Conservation (phyloP, 2,888 invertebrate genomes). For the Acleris laterana region DNA sequence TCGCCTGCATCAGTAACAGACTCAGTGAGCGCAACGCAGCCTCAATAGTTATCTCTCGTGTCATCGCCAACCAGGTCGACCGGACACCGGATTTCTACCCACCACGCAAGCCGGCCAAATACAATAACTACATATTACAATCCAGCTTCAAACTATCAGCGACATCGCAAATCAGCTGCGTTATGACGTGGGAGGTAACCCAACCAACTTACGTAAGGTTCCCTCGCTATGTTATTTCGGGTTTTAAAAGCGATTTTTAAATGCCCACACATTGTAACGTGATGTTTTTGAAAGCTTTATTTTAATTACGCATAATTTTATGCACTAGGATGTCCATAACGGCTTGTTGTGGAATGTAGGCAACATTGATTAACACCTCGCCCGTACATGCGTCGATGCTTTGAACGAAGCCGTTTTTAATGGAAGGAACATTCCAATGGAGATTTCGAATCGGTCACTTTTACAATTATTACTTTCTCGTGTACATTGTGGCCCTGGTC, state of each 20-base stretch:
- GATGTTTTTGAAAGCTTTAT: constrained; percentile 37
- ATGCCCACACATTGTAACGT: constrained; percentile 29
- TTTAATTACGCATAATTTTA: constrained; percentile 32
- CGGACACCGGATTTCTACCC: constrained; percentile 69
- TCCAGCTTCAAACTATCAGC: constrained; percentile 46
- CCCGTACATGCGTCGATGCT: constrained; percentile 34
- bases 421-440: constrained; percentile 33
- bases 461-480: constrained; percentile 28
- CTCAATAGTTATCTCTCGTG: constrained; percentile 70
- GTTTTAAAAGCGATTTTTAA: constrained; percentile 30
- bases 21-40: constrained; percentile 52
- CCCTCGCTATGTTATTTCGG: constrained; percentile 15
- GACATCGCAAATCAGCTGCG: constrained; percentile 56
- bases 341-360: constrained; percentile 44
- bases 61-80: constrained; percentile 77
- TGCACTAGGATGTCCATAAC: constrained; percentile 31
- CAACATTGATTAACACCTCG: constrained; percentile 45
- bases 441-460: constrained; percentile 29
- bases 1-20: constrained; percentile 37
- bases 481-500: neutral
- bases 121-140: constrained; percentile 57
- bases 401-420: constrained; percentile 30
- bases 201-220: constrained; percentile 47
- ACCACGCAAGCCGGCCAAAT: constrained; percentile 58
- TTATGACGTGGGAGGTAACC: constrained; percentile 55